Evolutionary conservation across 2,888 invertebrate species (phyloP).

Genomic region (Herminia tarsipennalis): DNA sequence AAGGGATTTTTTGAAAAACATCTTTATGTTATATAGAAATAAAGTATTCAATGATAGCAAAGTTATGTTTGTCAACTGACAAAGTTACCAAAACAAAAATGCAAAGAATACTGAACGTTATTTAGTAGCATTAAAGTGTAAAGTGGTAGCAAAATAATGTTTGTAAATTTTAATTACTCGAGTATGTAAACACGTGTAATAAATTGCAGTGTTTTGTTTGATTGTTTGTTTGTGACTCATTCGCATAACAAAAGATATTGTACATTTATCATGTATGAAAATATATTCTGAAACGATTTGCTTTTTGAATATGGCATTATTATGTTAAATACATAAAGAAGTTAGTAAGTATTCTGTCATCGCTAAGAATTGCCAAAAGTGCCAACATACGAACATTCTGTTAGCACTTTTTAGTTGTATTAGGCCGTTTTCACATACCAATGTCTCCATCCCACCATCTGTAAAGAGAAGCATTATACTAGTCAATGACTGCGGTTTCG

Average conservation of each 20-base stretch:
- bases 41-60: neutral
- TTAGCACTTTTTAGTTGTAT: no score
- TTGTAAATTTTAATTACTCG: conserved; percentile 9
- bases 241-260: conserved; percentile 17
- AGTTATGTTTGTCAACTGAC: neutral
- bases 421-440: no score
- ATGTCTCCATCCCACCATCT: no score
- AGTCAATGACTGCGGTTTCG: no score
- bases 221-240: conserved; percentile 25
- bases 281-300: neutral
- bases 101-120: neutral
- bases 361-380: no score
- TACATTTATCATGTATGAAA: conserved; percentile 4
- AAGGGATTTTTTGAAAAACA: neutral
- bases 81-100: neutral
- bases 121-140: neutral
- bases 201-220: conserved; percentile 15
- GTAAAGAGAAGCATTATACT: no score
- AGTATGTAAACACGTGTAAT: conserved; percentile 18
- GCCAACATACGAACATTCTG: no score
- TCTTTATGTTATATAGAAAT: neutral
- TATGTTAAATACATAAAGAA: no score
- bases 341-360: no score
- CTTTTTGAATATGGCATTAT: no score
- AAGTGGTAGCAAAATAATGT: neutral